Conservation (phyloP, 1,140 invertebrate species). For the Manduca sexta region DNA sequence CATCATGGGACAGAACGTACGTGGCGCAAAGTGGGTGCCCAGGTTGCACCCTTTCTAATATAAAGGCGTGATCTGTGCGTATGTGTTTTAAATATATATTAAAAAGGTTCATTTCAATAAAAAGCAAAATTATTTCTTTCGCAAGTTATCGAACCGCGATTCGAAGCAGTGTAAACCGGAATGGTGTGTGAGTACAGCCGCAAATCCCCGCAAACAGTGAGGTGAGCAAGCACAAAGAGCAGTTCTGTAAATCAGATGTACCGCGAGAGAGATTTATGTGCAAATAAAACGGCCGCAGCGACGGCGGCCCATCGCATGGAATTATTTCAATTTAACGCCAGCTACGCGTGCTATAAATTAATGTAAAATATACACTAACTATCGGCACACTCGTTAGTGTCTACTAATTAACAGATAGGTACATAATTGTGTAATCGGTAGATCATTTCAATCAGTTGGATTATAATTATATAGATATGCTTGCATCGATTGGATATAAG, state of each 20-base stretch:
- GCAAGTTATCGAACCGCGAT: too few species aligned
- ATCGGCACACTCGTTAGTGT: constrained; percentile 36
- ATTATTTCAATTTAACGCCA: constrained; percentile 58
- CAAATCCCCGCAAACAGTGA: constrained; percentile 29
- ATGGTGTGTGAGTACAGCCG: constrained; percentile 19
- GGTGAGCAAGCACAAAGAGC: constrained; percentile 34
- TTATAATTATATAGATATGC: not conserved
- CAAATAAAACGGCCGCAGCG: constrained; percentile 49
- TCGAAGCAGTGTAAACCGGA: constrained; percentile 9
- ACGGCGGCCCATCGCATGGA: constrained; percentile 27
- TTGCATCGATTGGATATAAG: too few species aligned
- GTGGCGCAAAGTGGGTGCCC: too few species aligned
- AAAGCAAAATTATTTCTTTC: too few species aligned
- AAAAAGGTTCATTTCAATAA: too few species aligned
- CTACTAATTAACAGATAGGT: constrained; percentile 34
- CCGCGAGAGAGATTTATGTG: constrained; percentile 48
- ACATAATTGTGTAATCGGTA: constrained; percentile 17
- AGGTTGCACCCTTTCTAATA: too few species aligned
- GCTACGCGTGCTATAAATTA: constrained; percentile 35
- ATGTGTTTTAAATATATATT: too few species aligned
- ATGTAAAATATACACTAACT: constrained; percentile 26
- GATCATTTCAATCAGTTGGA: constrained; percentile 5
- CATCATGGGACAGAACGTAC: too few species aligned
- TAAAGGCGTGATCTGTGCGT: too few species aligned
- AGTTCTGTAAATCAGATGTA: constrained; percentile 51